A percentile compares a stretch with the other conserved stretches of the same genome.
Conservation (phyloP, 2,888 invertebrate genomes). For the Drosophila peninsularis region DNA sequence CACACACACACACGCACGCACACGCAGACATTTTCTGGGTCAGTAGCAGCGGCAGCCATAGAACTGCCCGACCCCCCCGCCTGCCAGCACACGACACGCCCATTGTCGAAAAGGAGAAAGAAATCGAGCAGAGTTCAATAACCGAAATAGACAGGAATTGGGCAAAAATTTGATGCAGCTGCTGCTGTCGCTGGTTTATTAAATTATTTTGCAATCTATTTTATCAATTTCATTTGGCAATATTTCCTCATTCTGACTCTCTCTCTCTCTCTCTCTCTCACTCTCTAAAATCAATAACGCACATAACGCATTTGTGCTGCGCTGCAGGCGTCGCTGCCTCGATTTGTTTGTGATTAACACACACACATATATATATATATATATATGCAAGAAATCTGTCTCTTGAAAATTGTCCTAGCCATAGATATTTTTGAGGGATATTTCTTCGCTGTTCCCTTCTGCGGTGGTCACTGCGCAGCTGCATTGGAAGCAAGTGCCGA, state of each 20-base stretch:
- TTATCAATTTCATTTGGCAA: conserved; percentile 67
- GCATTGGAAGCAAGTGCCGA: conserved; percentile 66
- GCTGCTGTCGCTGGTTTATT: conserved; percentile 46
- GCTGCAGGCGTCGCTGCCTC: conserved; percentile 37
- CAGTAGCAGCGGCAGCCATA: conserved; percentile 54
- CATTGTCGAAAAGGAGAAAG: conserved; percentile 20
- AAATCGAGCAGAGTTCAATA: conserved; percentile 59
- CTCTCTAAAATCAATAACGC: conserved; percentile 70
- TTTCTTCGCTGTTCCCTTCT: conserved; percentile 26
- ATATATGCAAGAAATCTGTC: conserved; percentile 38
- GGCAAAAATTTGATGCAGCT: conserved; percentile 23
- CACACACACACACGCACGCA: background rate
- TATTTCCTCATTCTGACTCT: conserved; percentile 39
- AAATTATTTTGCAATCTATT: conserved; percentile 74
- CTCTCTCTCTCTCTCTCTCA: background rate
- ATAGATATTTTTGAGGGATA: conserved; percentile 52
- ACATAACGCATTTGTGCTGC: conserved; percentile 45
- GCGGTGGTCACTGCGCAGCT: conserved; percentile 55
- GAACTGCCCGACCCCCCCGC: conserved; percentile 16
- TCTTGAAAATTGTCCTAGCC: conserved; percentile 43
- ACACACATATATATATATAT: conserved; percentile 6
- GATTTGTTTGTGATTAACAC: conserved; percentile 58
- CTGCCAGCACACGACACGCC: conserved; percentile 39
- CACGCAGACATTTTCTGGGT: conserved; percentile 64
- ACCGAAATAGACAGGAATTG: conserved; percentile 35